Evolutionary conservation across 2,888 invertebrate genomes (phyloP), one percentile per base, ranked within the genome.

Genomic region (Seira musarum): DNA sequence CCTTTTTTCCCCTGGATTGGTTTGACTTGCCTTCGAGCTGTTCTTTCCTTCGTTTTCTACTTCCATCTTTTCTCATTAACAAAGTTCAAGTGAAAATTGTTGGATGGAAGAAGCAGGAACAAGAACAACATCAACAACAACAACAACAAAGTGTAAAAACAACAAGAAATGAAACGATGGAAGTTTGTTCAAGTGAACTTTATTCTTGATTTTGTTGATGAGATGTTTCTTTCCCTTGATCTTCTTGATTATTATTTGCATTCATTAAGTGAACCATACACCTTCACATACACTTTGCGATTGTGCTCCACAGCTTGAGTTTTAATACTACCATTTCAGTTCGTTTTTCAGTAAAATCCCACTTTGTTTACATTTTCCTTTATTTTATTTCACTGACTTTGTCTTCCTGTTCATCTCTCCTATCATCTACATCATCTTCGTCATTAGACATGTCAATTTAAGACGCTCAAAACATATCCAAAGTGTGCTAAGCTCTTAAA

Each of bases 181-280:
- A 77, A 70, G 40, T 77, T 77, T 69, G 8, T 21, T 68, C 49
- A 53, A 57, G 53, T 70, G 63, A 60, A 60, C 60, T 60, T 67
- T 69, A 49, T 64, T 76, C 76, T 67, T 57, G 66, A 73, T 70
- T 53, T 60, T 78, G 71, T 68, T 71, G 71, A 78, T 17, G 40
- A 61, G 49, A 49, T 13, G 15, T 8, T 49, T 69, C 63, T 49
- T 30, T 78, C 78, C 61, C 77, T 76, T 69, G 65, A 65, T 77
- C 77, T 71, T 71, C 46, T 78, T 78, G 72, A 72, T 78, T 78
- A 78, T 67, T 78, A 67, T 78, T 78, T 78, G 71, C 78, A 57
- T 61, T 78, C 78, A 71, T 78, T 78, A 78, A 24, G 60, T 15
- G 60, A 60, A 60, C 60, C 21, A 60, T 60, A 21, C 60, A 60